phyloP scores from a whole-genome alignment of 2,113 vertebrate species.

The Amphiprion percula region DNA sequence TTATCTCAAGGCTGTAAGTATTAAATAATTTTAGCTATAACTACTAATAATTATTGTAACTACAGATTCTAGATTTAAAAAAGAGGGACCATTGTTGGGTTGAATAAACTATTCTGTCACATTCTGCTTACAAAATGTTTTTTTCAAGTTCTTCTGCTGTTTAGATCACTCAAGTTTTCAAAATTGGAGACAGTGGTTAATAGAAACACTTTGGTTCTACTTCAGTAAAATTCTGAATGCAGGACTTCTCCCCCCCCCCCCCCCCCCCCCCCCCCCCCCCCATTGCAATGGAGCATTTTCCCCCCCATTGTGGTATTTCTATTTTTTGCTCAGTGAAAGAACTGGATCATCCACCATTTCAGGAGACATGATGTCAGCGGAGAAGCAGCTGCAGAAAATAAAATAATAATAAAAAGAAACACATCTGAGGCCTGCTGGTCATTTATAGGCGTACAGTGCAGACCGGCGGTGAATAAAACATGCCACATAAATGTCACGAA shows the following conservation, averaged over 20 bases:
- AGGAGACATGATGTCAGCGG: conserved; percentile 43
- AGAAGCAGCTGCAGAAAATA: conserved; percentile 35
- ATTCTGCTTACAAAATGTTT: too few species aligned
- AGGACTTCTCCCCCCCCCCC: not conserved
- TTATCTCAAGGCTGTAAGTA: too few species aligned
- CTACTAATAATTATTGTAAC: too few species aligned
- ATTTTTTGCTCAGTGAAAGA: not conserved
- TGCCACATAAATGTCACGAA: conserved; percentile 45
- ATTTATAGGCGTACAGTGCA: conserved; percentile 20
- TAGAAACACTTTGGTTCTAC: too few species aligned
- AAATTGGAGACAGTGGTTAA: too few species aligned
- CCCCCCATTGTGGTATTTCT: not conserved
- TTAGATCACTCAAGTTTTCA: too few species aligned
- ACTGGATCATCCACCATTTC: not conserved
- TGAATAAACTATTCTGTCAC: too few species aligned
- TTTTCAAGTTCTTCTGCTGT: too few species aligned
- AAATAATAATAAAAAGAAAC: conserved; percentile 12
- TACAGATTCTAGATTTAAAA: too few species aligned
- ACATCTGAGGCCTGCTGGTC: conserved; percentile 23
- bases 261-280: not conserved
- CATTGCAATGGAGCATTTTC: not conserved
- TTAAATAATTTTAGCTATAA: too few species aligned
- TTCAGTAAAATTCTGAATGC: too few species aligned
- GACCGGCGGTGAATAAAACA: conserved; percentile 22
- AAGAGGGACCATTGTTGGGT: too few species aligned